A percentile compares a stretch with the other conserved stretches of the same genome.
phyloP scores from a whole-genome alignment of 2,113 vertebrate genomes.

The Podiceps cristatus region DNA sequence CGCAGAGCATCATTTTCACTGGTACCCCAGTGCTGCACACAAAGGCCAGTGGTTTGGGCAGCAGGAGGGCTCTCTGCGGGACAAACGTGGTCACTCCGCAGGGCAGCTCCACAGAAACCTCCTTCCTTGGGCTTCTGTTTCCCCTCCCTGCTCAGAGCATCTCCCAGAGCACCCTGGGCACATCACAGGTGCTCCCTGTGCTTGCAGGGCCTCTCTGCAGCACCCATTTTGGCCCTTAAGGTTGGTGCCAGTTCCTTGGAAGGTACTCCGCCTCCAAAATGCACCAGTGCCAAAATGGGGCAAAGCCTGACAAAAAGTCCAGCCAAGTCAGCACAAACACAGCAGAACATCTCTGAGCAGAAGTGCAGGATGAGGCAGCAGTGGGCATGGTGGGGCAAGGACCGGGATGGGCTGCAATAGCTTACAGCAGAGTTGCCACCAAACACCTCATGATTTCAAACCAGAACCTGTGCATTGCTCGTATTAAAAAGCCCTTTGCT shows the following conservation, averaged over 20 bases:
- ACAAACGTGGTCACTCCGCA: fast-evolving
- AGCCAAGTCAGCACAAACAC: not conserved
- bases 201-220: not conserved
- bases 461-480: fast-evolving
- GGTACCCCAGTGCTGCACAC: not conserved
- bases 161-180: not conserved
- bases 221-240: fast-evolving
- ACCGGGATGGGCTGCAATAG: not conserved
- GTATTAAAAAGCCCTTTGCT: fast-evolving
- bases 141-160: not conserved
- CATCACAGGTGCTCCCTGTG: not conserved
- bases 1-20: fast-evolving
- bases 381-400: no score
- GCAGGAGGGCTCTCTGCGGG: not conserved
- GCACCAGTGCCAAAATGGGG: not conserved
- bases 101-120: not conserved
- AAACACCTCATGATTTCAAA: fast-evolving
- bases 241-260: not conserved
- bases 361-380: not conserved
- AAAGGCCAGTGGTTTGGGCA: not conserved
- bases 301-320: not conserved
- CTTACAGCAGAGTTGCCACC: not conserved
- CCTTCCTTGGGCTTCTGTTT: not conserved
- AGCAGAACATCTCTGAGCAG: not conserved
- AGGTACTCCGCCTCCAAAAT: not conserved